These are phyloP conservation scores for Orthosia gothica DNA, from an alignment of 2,888 invertebrate species.

Conservation along the genomic window DNA sequence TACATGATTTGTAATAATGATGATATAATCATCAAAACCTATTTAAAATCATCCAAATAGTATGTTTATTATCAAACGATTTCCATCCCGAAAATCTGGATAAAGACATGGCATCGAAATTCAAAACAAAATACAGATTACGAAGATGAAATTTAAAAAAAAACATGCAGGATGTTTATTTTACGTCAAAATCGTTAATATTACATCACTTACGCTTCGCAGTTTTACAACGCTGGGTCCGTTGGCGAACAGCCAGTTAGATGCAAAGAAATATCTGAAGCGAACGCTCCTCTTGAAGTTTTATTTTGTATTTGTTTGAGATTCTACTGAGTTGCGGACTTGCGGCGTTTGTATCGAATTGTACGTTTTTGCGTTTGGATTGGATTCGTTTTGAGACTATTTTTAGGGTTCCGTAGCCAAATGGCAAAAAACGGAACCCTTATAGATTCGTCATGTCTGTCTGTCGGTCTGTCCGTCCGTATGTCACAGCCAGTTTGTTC, in stretches of 20 bases:
- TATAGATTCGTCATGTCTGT: too few species aligned
- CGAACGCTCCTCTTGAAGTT: conserved; percentile 14
- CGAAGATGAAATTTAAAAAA: conserved; percentile 18
- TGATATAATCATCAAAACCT: neutral
- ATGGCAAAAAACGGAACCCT: too few species aligned
- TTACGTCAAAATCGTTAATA: conserved; percentile 57
- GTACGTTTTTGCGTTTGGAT: conserved; percentile 9
- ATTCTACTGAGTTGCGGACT: conserved; percentile 5
- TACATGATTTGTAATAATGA: neutral
- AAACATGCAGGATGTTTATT: conserved; percentile 50
- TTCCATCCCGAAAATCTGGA: neutral
- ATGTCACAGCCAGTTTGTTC: too few species aligned
- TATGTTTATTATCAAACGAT: neutral
- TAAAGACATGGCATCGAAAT: conserved; percentile 14
- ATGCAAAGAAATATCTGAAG: conserved; percentile 30
- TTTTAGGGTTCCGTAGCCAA: too few species aligned
- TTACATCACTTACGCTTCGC: conserved; percentile 58
- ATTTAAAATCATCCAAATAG: neutral
- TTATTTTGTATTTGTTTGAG: conserved; percentile 24
- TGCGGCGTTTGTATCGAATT: conserved; percentile 11
- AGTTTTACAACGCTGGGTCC: conserved; percentile 34
- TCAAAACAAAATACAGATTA: conserved; percentile 10
- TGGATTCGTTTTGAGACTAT: neutral
- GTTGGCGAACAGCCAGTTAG: conserved; percentile 47
- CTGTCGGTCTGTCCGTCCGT: too few species aligned